Evolutionary conservation across 2,113 vertebrate species (phyloP).

Genomic region (Brienomyrus brachyistius): DNA sequence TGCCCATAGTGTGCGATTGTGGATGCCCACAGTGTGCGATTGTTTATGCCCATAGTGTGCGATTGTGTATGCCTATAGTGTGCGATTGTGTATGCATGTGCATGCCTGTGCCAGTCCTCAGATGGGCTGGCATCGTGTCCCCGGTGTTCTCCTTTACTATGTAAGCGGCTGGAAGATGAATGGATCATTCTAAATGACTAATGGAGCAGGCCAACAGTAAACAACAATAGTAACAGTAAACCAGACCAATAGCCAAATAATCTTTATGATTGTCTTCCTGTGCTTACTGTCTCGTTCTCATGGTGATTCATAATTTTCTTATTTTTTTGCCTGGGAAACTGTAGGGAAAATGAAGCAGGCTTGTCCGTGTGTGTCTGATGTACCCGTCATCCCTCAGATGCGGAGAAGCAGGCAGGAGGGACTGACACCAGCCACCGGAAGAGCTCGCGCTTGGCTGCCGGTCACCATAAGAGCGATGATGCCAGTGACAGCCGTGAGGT

Average conservation of each 20-base stretch:
- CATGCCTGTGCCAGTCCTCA: not conserved
- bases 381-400: constrained; percentile 48
- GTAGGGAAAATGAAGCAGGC: not conserved
- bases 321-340: not conserved
- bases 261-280: not conserved
- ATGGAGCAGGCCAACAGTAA: not conserved
- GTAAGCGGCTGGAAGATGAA: not conserved
- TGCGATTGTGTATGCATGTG: not conserved
- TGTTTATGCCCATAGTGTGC: too few species aligned
- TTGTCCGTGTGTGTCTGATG: not conserved
- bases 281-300: not conserved
- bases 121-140: not conserved
- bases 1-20: not conserved
- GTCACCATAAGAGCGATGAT: constrained; percentile 50
- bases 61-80: too few species aligned
- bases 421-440: constrained; percentile 44
- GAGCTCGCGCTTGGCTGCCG: not conserved
- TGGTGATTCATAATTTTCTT: not conserved
- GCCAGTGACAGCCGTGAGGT: constrained; percentile 69
- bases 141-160: not conserved
- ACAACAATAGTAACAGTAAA: not conserved
- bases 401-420: constrained; percentile 58
- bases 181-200: not conserved
- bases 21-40: too few species aligned
- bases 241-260: not conserved